phyloP scores from a whole-genome alignment of 2,888 invertebrate genomes.

The Lomographa bimaculata region DNA sequence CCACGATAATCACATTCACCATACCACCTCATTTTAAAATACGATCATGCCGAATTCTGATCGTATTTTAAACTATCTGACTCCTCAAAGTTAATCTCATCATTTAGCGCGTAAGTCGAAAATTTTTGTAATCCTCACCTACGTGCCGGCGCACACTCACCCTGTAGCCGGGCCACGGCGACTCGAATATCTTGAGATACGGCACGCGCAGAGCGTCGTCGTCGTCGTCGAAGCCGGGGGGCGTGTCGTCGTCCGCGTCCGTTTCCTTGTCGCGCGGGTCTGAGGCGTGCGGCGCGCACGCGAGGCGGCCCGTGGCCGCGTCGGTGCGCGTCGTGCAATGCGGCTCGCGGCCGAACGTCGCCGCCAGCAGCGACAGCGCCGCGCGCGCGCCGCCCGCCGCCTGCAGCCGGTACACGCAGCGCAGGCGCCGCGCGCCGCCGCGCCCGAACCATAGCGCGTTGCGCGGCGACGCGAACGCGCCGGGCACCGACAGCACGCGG shows the following conservation, averaged over 20 bases:
- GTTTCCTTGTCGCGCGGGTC: constrained; percentile 42
- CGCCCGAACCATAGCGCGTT: constrained; percentile 93
- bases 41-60: too few species aligned
- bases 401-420: constrained; percentile 90
- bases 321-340: constrained; percentile 88
- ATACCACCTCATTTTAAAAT: too few species aligned
- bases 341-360: constrained; percentile 85
- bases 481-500: constrained; percentile 63
- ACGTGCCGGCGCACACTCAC: too few species aligned
- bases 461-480: constrained; percentile 88
- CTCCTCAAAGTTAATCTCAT: too few species aligned
- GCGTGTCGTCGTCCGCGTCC: constrained; percentile 35
- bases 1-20: too few species aligned
- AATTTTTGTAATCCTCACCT: too few species aligned
- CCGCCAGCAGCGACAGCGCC: constrained; percentile 86
- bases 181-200: constrained; percentile 85
- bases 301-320: constrained; percentile 87
- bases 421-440: constrained; percentile 90
- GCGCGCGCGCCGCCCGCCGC: constrained; percentile 86
- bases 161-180: constrained; percentile 88
- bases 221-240: constrained; percentile 46
- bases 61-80: too few species aligned
- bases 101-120: too few species aligned
- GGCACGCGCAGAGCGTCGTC: constrained; percentile 72
- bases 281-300: constrained; percentile 51